A percentile compares a stretch with the other conserved stretches of the same genome.
phyloP scores from a whole-genome alignment of 2,113 vertebrate genomes.

The Dicentrarchus labrax region DNA sequence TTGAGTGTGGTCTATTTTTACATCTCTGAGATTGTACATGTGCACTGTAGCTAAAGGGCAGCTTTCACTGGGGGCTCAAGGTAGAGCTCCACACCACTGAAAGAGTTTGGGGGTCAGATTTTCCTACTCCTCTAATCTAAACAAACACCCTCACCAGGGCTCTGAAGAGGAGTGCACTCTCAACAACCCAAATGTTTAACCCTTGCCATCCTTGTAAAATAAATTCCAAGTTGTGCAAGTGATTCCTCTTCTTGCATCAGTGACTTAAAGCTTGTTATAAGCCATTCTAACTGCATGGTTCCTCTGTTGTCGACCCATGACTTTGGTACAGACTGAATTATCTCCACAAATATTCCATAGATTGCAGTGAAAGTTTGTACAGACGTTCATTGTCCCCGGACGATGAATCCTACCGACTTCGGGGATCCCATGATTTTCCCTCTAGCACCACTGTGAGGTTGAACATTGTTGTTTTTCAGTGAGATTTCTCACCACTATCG shows the following conservation, averaged over 20 bases:
- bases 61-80: slow-evolving; percentile 44
- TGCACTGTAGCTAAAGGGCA: slow-evolving; percentile 29
- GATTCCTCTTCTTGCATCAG: neutral
- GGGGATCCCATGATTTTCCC: neutral
- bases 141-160: slow-evolving; percentile 49
- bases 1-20: slow-evolving; percentile 50
- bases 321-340: neutral
- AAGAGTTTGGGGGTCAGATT: slow-evolving; percentile 52
- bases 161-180: slow-evolving; percentile 9
- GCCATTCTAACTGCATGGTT: neutral
- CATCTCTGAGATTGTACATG: slow-evolving; percentile 38
- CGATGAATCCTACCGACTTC: neutral
- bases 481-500: neutral
- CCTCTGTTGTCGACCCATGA: too few species aligned
- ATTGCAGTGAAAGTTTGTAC: neutral
- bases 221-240: neutral
- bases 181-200: slow-evolving; percentile 29
- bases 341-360: neutral
- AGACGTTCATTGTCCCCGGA: neutral
- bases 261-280: neutral
- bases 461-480: neutral
- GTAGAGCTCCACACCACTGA: slow-evolving; percentile 21
- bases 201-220: neutral
- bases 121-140: slow-evolving; percentile 64
- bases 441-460: neutral